Percentiles rank a stretch among this genome's conserved stretches.
These are phyloP conservation scores for Lithobates pipiens DNA, from an alignment of 2,797 vertebrate species.

Conservation along the genomic window DNA sequence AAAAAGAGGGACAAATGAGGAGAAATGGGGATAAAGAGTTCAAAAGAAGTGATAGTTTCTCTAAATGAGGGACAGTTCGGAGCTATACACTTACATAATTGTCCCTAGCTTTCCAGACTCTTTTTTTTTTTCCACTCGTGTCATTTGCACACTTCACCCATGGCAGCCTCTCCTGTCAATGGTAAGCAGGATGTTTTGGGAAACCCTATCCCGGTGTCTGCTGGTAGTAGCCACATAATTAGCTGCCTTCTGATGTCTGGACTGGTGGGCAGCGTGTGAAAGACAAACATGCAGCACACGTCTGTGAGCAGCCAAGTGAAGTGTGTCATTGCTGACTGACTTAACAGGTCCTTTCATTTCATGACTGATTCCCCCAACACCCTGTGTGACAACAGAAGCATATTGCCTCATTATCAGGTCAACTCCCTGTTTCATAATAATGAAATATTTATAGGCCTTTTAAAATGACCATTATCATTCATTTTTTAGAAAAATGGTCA, in stretches of 20 bases:
- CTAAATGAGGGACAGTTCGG: too few relatives aligned
- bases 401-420: not conserved
- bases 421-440: not conserved
- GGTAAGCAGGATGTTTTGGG: constrained; percentile 36
- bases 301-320: not conserved
- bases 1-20: too few relatives aligned
- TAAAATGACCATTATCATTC: too few relatives aligned
- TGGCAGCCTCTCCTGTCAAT: not conserved
- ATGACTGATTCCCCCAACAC: not conserved
- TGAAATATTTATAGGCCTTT: not conserved
- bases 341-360: constrained; percentile 20
- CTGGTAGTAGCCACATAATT: constrained; percentile 27
- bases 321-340: constrained; percentile 16
- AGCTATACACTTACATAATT: not conserved
- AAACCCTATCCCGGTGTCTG: not conserved
- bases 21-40: too few relatives aligned
- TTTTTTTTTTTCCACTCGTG: not conserved
- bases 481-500: too few relatives aligned
- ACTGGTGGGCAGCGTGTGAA: constrained; percentile 29
- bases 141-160: not conserved
- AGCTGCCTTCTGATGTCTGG: not conserved
- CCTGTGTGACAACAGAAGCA: constrained; percentile 21
- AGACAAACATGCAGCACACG: constrained; percentile 20
- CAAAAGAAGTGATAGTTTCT: too few relatives aligned
- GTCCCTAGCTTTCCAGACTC: not conserved